A percentile compares a stretch with the other conserved stretches of the same genome.
Evolutionary conservation across 1,140 invertebrate species (phyloP).

Genomic region (Apocrypta bakeri): DNA sequence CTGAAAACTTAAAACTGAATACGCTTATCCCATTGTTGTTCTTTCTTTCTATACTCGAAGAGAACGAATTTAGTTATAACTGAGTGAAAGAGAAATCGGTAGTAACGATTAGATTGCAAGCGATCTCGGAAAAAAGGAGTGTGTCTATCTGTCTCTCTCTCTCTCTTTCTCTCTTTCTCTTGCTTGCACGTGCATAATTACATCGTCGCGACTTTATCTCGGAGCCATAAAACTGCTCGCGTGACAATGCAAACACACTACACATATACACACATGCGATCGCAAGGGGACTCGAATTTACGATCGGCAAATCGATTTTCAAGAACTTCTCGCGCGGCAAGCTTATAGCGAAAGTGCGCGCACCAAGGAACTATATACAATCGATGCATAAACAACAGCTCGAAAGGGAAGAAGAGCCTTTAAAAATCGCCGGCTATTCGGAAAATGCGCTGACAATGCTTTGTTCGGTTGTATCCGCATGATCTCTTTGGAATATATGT

Average conservation of each 20-base stretch:
- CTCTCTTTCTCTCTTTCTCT: too few relatives aligned
- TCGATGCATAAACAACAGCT: constrained; percentile 31
- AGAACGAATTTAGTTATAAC: too few relatives aligned
- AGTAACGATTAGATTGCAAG: too few relatives aligned
- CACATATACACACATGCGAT: too few relatives aligned
- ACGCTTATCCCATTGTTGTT: too few relatives aligned
- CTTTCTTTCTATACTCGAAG: too few relatives aligned
- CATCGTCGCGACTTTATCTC: background rate
- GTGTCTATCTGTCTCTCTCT: too few relatives aligned
- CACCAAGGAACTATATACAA: background rate
- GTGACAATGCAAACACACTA: constrained; percentile 20
- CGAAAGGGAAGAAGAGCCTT: constrained; percentile 16
- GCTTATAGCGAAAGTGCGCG: background rate
- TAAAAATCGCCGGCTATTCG: background rate
- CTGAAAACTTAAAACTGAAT: too few relatives aligned
- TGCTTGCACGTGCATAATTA: background rate
- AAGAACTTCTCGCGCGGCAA: constrained; percentile 25
- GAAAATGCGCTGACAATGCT: background rate
- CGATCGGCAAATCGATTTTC: constrained; percentile 40
- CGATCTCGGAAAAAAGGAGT: too few relatives aligned
- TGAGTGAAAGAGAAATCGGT: too few relatives aligned
- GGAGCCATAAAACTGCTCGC: constrained; percentile 14
- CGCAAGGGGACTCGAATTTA: background rate
- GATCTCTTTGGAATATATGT: background rate
- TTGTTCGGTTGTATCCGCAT: background rate